A percentile compares a stretch with the other conserved stretches of the same genome.
These are phyloP conservation scores for Spermophilus dauricus DNA, from an alignment of 2,113 vertebrate genomes.

Conservation along the genomic window DNA sequence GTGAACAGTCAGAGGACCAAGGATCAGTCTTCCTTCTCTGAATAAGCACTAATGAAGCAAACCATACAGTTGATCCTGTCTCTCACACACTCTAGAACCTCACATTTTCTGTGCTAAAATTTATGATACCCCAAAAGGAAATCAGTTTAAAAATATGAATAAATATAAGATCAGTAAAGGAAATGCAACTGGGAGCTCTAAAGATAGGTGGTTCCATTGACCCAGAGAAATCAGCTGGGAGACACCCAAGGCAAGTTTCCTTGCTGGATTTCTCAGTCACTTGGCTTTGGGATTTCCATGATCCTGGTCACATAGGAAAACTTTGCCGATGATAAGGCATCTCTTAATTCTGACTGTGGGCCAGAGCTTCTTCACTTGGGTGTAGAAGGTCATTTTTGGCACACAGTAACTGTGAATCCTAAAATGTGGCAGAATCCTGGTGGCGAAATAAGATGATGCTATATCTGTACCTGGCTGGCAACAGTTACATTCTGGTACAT, in stretches of 20 bases:
- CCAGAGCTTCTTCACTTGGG: background rate
- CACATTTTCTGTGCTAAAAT: background rate
- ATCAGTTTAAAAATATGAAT: background rate
- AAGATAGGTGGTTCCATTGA: background rate
- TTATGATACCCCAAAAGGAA: background rate
- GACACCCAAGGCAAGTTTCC: background rate
- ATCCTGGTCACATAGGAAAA: background rate
- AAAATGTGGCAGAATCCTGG: background rate
- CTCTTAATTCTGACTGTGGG: background rate
- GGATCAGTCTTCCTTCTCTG: background rate
- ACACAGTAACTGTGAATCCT: background rate
- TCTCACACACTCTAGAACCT: background rate
- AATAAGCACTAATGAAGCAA: background rate
- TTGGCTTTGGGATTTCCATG: background rate
- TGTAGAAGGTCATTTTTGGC: background rate
- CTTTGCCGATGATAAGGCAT: background rate
- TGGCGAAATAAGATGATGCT: background rate
- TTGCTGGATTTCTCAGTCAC: background rate
- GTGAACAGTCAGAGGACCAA: background rate
- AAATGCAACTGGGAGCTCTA: background rate
- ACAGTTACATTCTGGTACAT: background rate
- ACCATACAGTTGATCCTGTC: background rate
- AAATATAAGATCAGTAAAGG: constrained; percentile 4
- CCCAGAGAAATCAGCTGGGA: background rate
- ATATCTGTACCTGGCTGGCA: background rate